Evolutionary conservation across 2,888 invertebrate species (phyloP).

Genomic region (Drosophila merina): DNA sequence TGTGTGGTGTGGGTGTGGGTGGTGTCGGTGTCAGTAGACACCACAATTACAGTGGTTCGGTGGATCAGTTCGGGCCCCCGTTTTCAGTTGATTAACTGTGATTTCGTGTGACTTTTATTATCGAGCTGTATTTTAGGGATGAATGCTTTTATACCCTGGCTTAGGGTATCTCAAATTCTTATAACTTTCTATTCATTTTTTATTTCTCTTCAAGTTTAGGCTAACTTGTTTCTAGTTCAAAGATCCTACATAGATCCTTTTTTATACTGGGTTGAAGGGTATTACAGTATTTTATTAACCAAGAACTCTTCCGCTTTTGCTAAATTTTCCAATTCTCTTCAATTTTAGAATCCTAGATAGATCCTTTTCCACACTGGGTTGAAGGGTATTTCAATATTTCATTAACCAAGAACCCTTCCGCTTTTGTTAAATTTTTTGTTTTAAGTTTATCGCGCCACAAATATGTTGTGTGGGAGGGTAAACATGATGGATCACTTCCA

Average conservation of each 20-base stretch:
- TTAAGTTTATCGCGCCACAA: conserved; percentile 52
- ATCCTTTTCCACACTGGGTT: not conserved
- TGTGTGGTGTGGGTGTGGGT: conserved; percentile 28
- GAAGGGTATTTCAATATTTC: not conserved
- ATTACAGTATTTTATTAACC: not conserved
- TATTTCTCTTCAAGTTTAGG: conserved; percentile 37
- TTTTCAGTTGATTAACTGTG: conserved; percentile 72
- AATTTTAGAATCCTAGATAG: not conserved
- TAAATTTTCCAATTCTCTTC: conserved; percentile 31
- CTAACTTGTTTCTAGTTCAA: too few relatives aligned
- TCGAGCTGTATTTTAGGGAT: conserved; percentile 41
- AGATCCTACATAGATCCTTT: not conserved
- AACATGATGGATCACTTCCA: conserved; percentile 81
- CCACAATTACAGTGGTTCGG: conserved; percentile 35
- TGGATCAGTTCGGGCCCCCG: conserved; percentile 49
- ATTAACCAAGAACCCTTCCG: not conserved
- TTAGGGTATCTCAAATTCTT: conserved; percentile 2
- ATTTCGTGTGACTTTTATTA: conserved; percentile 66
- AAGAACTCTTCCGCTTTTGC: conserved; percentile 21
- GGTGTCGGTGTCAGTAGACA: conserved; percentile 21
- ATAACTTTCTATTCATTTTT: not conserved
- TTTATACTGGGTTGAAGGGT: too few relatives aligned
- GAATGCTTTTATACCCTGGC: conserved; percentile 17
- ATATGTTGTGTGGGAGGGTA: conserved; percentile 25
- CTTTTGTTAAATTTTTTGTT: conserved; percentile 41